Base-by-base conservation (phyloP, 2,888 invertebrate genomes). In the Pandemis corylana region DNA sequence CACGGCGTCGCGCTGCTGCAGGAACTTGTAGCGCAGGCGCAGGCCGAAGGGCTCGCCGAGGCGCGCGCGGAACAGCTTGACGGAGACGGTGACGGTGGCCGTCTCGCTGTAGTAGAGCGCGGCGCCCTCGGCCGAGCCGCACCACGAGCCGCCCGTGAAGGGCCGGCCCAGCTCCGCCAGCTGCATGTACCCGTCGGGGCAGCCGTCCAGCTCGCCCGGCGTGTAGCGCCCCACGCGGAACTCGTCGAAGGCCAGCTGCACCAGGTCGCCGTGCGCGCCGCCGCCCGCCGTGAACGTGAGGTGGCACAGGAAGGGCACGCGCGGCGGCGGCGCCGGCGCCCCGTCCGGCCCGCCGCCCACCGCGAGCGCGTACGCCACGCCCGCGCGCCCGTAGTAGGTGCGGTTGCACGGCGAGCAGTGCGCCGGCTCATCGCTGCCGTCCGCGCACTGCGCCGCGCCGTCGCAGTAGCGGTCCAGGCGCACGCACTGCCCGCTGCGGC, bases 281-380 rank as follows among this genome's bases (percentile, higher is more conserved):
- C 98, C 98, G 86, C 97, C 97, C 85, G 98, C 98, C 83, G 98
- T 98, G 94, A 98, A 98, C 80, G 98, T 98, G 84, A 98, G 95
- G 91, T 98, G 97, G 91, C 98, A 98, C 78, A 98, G 95, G 92
- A 98, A 98, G 51, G 98, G 98, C 84, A 97, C 95, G 81, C 97
- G 96, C 83, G 96, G 96, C 69, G 97, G 68, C 65, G 69, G 68
- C 73, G 68, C 56, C 96, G 82, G 96, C 96, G 81, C 96, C 96
- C 85, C 96, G 80, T 97, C 97, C 81, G 96, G 96, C 85, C 97
- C 72, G n/a, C 63, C 96, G 81, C 96, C 96, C 85, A 98, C 96
- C 81, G 96, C 96, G 88, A 98, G 94, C 83, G 96, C 96, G 95
- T 97, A 98, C 69, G 97, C 97, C 85, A 96, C 96, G 81, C 97